Evolutionary conservation across 1,140 invertebrate species (phyloP).

Genomic region (Harlomillsia oculata): DNA sequence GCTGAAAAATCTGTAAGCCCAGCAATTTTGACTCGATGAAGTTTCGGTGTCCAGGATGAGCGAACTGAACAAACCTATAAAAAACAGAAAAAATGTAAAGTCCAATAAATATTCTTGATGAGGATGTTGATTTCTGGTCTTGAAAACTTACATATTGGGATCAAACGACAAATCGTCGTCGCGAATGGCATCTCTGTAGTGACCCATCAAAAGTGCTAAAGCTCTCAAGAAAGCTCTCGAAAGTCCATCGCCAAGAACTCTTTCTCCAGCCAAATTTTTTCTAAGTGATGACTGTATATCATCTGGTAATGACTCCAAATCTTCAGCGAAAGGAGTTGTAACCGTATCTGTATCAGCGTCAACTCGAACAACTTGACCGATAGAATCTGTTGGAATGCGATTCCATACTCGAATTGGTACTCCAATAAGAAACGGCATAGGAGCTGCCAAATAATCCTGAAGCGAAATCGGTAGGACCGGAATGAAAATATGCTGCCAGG

Average conservation of each 20-base stretch:
- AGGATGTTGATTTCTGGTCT: neutral
- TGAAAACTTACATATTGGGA: conserved; percentile 18
- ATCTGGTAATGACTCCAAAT: conserved; percentile 66
- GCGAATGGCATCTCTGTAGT: conserved; percentile 80
- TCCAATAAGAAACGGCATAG: conserved; percentile 92
- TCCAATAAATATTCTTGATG: neutral
- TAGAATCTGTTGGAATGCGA: conserved; percentile 55
- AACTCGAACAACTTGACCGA: conserved; percentile 83
- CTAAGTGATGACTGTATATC: conserved; percentile 50
- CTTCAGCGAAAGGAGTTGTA: conserved; percentile 68
- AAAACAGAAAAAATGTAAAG: conserved; percentile 4
- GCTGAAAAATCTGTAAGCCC: conserved; percentile 86
- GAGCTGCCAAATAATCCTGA: conserved; percentile 80
- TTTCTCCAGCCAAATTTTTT: conserved; percentile 37
- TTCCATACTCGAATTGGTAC: conserved; percentile 71
- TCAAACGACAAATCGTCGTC: conserved; percentile 29
- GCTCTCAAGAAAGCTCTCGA: conserved; percentile 80
- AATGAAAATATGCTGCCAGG: conserved; percentile 96
- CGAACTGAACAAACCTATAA: conserved; percentile 27
- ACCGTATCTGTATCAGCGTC: conserved; percentile 81
- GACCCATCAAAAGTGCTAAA: conserved; percentile 81
- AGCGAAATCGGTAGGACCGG: conserved; percentile 78
- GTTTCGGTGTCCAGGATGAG: conserved; percentile 23
- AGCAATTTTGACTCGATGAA: conserved; percentile 58
- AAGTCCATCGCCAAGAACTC: conserved; percentile 71